Evolutionary conservation across 2,113 vertebrate genomes (phyloP), one percentile per base, ranked within the genome.

Genomic region (Pterocles orientalis): DNA sequence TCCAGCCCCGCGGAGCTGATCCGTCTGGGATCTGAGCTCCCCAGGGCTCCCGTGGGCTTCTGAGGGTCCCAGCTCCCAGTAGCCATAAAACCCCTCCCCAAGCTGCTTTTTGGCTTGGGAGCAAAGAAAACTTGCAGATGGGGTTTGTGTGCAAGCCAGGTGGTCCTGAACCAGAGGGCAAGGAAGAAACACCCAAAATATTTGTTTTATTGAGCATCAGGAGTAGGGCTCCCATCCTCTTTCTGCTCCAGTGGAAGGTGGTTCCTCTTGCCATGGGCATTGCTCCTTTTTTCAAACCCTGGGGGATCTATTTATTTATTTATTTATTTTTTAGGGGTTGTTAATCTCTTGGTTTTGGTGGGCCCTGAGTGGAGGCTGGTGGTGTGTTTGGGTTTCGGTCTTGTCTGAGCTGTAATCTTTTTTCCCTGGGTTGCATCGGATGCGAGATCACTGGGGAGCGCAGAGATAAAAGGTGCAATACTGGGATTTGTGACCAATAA

Each of bases 401-500:
- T 54, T 10, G 6, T 14, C 43, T 57, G 68, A 65, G 39, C 77
- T 8, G 0, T 64, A 28, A 26, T 16, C 48, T 25, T 43, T 43
- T 69, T 50, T 58, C 33, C 66, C 3, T 39, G 2, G 18, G 8
- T 75, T 17, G 23, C 19, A 2, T 47, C 2, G 53, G 26, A 57
- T 58, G 85, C 2, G 31, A 57, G 89, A 75, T 73, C 2, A 0
- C 75, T 16, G 58, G 48, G 2, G 76, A 81, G 88, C 10, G 2
- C 4, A 8, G 82, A 86, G 86, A 81, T 82, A 61, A 94, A 95
- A 94, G 88, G 80, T 45, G 71, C 77, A 56, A 6, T 4, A 9
- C 31, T 2, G 23, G 29, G 82, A 24, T 70, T 66, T 50, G 92
- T 19, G 72, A 69, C 69, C 92, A 69, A 91, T 92, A 97, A 96